phyloP scores from a whole-genome alignment of 2,888 invertebrate genomes.

The Cheilosia soror region DNA sequence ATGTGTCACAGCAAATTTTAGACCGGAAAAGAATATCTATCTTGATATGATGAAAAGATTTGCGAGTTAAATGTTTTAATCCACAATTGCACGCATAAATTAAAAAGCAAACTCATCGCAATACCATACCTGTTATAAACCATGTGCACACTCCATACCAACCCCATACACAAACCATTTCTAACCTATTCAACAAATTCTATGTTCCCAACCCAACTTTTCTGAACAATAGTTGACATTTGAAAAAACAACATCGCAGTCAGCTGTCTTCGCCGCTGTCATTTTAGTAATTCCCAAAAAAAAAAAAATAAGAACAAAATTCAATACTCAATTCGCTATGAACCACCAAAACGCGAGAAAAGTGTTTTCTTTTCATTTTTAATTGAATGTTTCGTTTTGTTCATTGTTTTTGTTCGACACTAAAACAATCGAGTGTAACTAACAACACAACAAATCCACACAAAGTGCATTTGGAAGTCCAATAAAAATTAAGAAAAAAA shows the following conservation, averaged over 20 bases:
- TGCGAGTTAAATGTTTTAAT: too few species aligned
- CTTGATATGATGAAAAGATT: too few species aligned
- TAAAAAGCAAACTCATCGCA: not conserved
- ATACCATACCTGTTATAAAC: not conserved
- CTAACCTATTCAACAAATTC: not conserved
- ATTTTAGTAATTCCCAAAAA: constrained; percentile 17
- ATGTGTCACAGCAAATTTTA: too few species aligned
- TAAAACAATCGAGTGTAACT: constrained; percentile 11
- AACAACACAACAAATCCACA: constrained; percentile 6
- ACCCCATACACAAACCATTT: not conserved
- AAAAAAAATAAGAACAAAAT: constrained; percentile 17
- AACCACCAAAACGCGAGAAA: constrained; percentile 60
- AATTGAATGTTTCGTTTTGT: constrained; percentile 54
- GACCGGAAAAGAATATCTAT: too few species aligned
- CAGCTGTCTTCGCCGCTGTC: constrained; percentile 62
- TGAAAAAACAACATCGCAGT: constrained; percentile 52
- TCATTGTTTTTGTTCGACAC: constrained; percentile 37
- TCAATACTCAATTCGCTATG: constrained; percentile 60
- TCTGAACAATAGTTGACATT: constrained; percentile 23
- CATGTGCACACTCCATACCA: not conserved
- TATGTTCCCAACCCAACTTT: constrained; percentile 17
- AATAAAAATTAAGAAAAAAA: constrained; percentile 25
- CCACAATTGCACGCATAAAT: too few species aligned
- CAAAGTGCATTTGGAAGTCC: constrained; percentile 23
- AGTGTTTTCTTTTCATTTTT: constrained; percentile 47